Conservation (phyloP, 2,113 vertebrate species). For the Eidolon helvum region DNA sequence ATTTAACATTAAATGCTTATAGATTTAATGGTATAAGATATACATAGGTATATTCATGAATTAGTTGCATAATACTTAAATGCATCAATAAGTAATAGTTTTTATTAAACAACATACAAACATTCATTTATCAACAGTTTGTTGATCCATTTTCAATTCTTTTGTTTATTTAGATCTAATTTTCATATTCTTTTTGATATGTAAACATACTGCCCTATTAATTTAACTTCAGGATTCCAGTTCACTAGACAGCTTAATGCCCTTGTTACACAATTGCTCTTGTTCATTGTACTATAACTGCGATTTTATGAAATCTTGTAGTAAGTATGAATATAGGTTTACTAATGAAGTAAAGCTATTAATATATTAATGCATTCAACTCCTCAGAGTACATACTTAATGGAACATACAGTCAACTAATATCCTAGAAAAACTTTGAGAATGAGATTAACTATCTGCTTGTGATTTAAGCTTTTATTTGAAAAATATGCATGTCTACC, state of each 20-base stretch:
- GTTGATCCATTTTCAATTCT: conserved; percentile 29
- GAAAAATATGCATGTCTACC: background rate
- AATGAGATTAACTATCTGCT: conserved; percentile 33
- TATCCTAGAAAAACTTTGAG: conserved; percentile 45
- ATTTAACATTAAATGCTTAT: conserved; percentile 1
- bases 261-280: conserved; percentile 57
- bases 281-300: conserved; percentile 52
- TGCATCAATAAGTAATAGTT: conserved; percentile 30
- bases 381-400: conserved; percentile 53
- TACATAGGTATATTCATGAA: conserved; percentile 29
- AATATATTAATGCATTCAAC: conserved; percentile 43
- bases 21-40: background rate
- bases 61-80: conserved; percentile 33
- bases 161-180: conserved; percentile 47
- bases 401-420: conserved; percentile 53
- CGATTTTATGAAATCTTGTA: conserved; percentile 67
- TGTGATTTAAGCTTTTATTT: conserved; percentile 5
- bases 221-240: conserved; percentile 56
- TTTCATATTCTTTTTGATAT: conserved; percentile 65
- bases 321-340: conserved; percentile 59
- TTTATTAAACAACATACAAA: background rate
- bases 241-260: conserved; percentile 17
- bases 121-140: conserved; percentile 13
- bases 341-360: conserved; percentile 69
- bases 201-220: conserved; percentile 65